Percentiles rank a stretch among this genome's conserved stretches.
These are phyloP conservation scores for Sitophilus oryzae DNA, from an alignment of 1,140 invertebrate species.

Conservation along the genomic window DNA sequence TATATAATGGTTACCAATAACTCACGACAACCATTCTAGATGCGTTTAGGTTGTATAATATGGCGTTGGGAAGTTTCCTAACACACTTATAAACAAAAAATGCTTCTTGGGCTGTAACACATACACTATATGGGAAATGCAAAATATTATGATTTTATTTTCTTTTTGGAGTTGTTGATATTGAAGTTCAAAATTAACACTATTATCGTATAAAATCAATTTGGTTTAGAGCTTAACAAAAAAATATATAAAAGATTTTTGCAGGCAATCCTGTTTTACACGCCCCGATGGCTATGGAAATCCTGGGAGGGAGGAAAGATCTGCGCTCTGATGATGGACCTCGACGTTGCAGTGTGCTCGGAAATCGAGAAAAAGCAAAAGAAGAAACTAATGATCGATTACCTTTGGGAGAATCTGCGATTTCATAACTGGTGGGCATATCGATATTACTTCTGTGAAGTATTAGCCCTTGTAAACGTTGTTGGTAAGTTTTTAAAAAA, in stretches of 20 bases:
- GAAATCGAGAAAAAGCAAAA: constrained; percentile 93
- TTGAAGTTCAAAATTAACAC: no score
- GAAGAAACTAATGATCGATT: constrained; percentile 91
- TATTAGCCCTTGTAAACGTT: constrained; percentile 83
- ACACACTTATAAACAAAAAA: no score
- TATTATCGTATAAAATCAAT: not conserved
- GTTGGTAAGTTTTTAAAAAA: no score
- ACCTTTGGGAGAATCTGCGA: constrained; percentile 84
- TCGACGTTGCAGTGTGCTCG: constrained; percentile 84
- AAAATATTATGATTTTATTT: no score
- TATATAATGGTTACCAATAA: no score
- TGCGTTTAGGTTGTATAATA: no score
- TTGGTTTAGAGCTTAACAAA: constrained; percentile 1
- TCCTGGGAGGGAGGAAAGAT: constrained; percentile 95
- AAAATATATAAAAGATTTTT: no score
- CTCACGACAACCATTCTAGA: no score
- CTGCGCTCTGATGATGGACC: constrained; percentile 91
- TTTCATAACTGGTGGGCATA: constrained; percentile 97
- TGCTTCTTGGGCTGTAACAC: no score
- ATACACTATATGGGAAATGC: no score
- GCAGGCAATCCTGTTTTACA: constrained; percentile 94
- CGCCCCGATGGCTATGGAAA: constrained; percentile 94
- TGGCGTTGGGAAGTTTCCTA: no score
- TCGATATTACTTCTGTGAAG: constrained; percentile 89
- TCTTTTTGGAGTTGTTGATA: no score